phyloP scores from a whole-genome alignment of 2,888 invertebrate species.

The Drosophila niveifrons region DNA sequence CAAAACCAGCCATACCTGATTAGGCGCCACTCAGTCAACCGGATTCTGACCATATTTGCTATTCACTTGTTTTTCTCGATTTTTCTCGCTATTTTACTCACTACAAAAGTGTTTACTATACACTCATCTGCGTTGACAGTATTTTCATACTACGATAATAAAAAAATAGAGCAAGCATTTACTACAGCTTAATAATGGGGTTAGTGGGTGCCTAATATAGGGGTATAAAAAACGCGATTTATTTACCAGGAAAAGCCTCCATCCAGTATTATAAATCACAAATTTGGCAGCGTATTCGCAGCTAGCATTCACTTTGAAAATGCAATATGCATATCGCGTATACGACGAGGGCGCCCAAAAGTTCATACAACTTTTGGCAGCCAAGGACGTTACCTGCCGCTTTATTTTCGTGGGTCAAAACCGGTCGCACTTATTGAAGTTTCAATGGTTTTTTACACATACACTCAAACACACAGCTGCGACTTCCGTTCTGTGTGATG shows the following conservation, averaged over 20 bases:
- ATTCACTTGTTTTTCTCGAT: conserved; percentile 43
- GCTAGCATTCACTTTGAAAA: neutral
- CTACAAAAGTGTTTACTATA: conserved; percentile 8
- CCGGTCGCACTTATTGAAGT: conserved; percentile 47
- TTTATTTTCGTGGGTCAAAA: conserved; percentile 42
- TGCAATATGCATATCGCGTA: conserved; percentile 25
- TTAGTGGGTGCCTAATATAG: neutral
- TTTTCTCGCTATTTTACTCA: conserved; percentile 30
- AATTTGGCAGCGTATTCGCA: conserved; percentile 7
- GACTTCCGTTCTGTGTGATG: conserved; percentile 62
- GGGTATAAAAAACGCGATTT: too few relatives aligned
- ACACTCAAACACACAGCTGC: conserved; percentile 43
- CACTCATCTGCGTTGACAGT: neutral
- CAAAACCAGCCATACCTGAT: conserved; percentile 68
- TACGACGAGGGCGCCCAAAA: conserved; percentile 40
- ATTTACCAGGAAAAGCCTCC: too few relatives aligned
- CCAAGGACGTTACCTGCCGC: conserved; percentile 63
- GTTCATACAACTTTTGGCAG: conserved; percentile 43
- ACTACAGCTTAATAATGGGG: neutral
- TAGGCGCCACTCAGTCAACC: conserved; percentile 51
- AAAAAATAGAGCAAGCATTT: neutral
- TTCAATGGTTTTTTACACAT: conserved; percentile 7
- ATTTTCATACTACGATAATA: neutral
- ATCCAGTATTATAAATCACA: neutral
- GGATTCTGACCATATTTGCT: conserved; percentile 63